These are phyloP conservation scores for Zaprionus obscuricornis DNA, from an alignment of 2,888 invertebrate species.

Conservation along the genomic window DNA sequence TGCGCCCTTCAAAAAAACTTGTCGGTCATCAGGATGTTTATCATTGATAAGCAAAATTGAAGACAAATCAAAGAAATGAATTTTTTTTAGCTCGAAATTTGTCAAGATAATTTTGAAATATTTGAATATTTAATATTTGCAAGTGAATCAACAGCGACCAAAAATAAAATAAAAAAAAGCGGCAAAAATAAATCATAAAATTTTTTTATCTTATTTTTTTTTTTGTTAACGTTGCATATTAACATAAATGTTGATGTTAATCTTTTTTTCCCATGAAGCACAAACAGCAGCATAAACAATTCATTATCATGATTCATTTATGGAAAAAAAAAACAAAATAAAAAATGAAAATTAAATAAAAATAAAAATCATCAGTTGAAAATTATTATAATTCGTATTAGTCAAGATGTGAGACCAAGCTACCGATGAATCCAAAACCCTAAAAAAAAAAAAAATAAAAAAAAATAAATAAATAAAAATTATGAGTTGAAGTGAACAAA, in stretches of 20 bases:
- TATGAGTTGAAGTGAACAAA: constrained; percentile 14
- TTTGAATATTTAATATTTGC: constrained; percentile 54
- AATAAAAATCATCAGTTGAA: constrained; percentile 65
- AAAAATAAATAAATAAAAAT: no score
- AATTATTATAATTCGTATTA: constrained; percentile 67
- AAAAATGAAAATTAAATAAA: constrained; percentile 60
- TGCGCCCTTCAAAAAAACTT: constrained; percentile 65
- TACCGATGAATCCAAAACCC: constrained; percentile 61
- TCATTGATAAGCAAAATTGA: constrained; percentile 55
- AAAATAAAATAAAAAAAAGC: constrained; percentile 41
- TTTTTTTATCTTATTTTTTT: constrained; percentile 3
- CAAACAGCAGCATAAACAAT: constrained; percentile 66
- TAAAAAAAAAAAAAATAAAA: no score
- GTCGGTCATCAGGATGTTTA: constrained; percentile 68
- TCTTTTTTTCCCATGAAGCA: constrained; percentile 79
- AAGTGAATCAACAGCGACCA: constrained; percentile 64
- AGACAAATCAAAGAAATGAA: constrained; percentile 38
- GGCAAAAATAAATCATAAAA: constrained; percentile 54
- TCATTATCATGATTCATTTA: constrained; percentile 79
- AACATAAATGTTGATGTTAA: constrained; percentile 78
- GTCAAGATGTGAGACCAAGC: constrained; percentile 66
- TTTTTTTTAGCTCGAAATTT: constrained; percentile 27
- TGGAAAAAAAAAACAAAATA: constrained; percentile 34
- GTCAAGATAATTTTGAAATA: constrained; percentile 30
- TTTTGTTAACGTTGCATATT: constrained; percentile 40